Evolutionary conservation across 2,888 invertebrate species (phyloP), one percentile per base, ranked within the genome.

Genomic region (Thysanoteuthis rhombus): DNA sequence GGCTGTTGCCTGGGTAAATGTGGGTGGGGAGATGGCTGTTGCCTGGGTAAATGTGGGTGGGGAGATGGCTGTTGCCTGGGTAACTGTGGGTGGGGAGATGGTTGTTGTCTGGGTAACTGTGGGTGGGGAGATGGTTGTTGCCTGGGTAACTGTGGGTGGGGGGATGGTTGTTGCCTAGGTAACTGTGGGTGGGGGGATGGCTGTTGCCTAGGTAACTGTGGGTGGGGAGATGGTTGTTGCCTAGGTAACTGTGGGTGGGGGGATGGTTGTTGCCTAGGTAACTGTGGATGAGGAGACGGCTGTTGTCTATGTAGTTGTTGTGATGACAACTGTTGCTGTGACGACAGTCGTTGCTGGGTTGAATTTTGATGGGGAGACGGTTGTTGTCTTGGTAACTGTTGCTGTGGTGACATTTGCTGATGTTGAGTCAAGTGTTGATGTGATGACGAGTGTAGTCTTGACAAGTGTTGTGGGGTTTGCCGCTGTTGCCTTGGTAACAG

Each of bases 311-410:
- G n/a, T n/a, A n/a, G n/a, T n/a, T n/a, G n/a, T n/a, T n/a, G n/a
- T n/a, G n/a, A n/a, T n/a, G 75, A 39, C 28, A 39, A 16, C 28
- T 93, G 93, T 75, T 39, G 75, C n/a, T 93, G 93, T 10, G 58
- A 58, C 4, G 52, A 92, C 2, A 39, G 42, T 36, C 32, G 47
- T 93, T 52, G 93, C n/a, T 38, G n/a, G 22, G 28, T n/a, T 47
- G 39, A 28, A 22, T 58, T 32, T 58, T 42, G 92, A 28, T n/a
- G 38, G 36, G 92, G 22, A 19, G 58, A 5, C 22, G 39, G 92
- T 22, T 93, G 93, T 5, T 93, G 93, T 36, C 42, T 75, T 32
- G 93, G 28, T 19, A 93, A 39, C 32, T 93, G 93, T 58, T 38
- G 93, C 12, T 75, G 75, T 0, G 58, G 38, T 1, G 93, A 93